Percentiles rank a stretch among this genome's conserved stretches.
Evolutionary conservation across 1,140 invertebrate genomes (phyloP).

Genomic region (Lucilia sericata): DNA sequence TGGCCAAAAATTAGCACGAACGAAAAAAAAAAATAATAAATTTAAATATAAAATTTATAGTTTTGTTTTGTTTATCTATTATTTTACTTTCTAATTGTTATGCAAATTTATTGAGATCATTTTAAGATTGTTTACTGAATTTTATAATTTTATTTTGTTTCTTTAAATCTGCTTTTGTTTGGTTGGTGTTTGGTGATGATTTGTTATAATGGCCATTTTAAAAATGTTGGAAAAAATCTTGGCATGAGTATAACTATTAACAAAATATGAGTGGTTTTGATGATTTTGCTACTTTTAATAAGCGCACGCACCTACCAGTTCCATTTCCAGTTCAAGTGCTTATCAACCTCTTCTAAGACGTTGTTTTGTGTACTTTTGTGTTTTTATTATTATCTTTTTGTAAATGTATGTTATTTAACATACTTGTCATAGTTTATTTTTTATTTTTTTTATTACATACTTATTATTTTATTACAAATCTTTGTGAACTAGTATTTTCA

Average conservation of each 20-base stretch:
- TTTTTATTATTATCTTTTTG: neutral
- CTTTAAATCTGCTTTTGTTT: neutral
- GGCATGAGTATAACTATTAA: neutral
- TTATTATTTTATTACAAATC: constrained; percentile 4
- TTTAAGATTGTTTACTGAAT: neutral
- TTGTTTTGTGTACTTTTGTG: neutral
- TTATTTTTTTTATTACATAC: neutral
- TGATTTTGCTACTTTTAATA: neutral
- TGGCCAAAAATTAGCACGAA: neutral
- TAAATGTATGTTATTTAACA: neutral
- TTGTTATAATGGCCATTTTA: too few relatives aligned
- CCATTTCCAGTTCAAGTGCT: neutral
- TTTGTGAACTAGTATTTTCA: constrained; percentile 12
- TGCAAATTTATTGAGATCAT: constrained; percentile 23
- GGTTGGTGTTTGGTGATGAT: neutral
- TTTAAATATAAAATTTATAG: neutral
- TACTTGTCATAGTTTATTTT: neutral
- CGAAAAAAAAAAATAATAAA: neutral
- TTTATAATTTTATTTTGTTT: too few relatives aligned
- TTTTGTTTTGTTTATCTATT: neutral
- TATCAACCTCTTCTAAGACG: neutral
- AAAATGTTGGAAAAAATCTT: neutral
- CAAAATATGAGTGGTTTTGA: neutral
- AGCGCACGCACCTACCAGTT: neutral
- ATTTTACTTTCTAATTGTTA: neutral